A percentile compares a stretch with the other conserved stretches of the same genome.
Conservation (phyloP, 35 echinoderm and acorn worm species). For the Lytechinus pictus region DNA sequence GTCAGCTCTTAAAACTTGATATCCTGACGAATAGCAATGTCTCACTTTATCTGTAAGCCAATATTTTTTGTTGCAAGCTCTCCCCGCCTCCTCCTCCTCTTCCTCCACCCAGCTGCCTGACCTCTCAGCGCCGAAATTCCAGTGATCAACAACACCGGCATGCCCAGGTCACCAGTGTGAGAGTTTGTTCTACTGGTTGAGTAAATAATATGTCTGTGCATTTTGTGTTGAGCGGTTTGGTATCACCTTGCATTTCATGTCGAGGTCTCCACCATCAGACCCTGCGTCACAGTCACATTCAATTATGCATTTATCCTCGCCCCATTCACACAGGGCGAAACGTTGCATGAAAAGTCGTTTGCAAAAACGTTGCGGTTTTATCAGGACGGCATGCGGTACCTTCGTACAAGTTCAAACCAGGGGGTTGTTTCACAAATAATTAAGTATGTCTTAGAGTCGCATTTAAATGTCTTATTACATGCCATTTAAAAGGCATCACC, state of each 20-base stretch:
- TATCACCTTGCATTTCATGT: neutral
- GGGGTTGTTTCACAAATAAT: no score
- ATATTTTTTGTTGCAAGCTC: conserved; percentile 7
- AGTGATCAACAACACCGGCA: neutral
- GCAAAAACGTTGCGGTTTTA: no score
- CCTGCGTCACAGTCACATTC: neutral
- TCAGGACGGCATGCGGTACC: no score
- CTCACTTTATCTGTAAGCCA: conserved; percentile 11
- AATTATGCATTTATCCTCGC: no score
- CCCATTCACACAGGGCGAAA: neutral
- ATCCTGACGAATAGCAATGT: neutral
- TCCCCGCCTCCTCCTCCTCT: neutral
- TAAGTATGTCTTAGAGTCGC: no score
- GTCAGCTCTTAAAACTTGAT: neutral
- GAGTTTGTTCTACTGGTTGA: conserved; percentile 31
- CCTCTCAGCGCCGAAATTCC: neutral
- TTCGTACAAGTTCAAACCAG: no score
- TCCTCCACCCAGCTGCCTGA: conserved; percentile 31
- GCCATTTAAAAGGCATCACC: no score
- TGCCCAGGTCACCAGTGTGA: conserved; percentile 24
- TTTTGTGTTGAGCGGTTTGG: conserved; percentile 10
- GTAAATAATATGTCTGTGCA: conserved; percentile 26
- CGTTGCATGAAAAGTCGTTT: neutral
- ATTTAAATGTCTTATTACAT: no score
- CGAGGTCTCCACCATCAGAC: neutral